phyloP scores from a whole-genome alignment of 2,113 vertebrate genomes.

The Actinemys pallida region DNA sequence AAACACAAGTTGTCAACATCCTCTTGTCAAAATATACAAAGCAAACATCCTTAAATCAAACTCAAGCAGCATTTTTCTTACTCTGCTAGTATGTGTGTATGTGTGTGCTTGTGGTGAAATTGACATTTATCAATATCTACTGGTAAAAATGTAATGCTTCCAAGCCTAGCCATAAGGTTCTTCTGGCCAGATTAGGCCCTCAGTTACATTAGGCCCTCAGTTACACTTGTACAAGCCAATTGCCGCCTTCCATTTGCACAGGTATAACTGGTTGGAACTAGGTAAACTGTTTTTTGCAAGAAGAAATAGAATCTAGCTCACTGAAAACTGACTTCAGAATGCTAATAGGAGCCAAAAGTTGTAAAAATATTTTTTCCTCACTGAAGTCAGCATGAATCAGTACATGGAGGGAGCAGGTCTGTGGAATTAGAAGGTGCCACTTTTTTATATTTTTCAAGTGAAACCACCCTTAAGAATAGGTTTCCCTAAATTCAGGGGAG shows the following conservation, averaged over 20 bases:
- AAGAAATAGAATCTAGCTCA: background rate
- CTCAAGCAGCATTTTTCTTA: background rate
- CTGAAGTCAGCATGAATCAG: background rate
- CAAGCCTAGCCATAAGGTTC: background rate
- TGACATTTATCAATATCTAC: background rate
- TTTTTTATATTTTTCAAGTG: background rate
- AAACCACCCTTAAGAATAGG: background rate
- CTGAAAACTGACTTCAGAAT: background rate
- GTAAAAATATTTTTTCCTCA: background rate
- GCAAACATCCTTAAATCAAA: background rate
- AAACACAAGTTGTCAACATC: background rate
- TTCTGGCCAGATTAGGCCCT: background rate
- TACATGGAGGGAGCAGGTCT: background rate
- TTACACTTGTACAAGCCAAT: background rate
- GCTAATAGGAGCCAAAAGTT: background rate
- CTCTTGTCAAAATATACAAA: background rate
- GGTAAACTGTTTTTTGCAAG: background rate
- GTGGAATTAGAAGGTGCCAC: background rate
- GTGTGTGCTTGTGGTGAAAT: background rate
- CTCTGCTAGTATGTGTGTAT: background rate
- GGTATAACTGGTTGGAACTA: background rate
- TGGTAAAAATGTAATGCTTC: background rate
- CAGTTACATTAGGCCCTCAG: background rate
- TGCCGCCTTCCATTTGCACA: background rate
- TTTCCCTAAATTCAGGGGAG: background rate